Evolutionary conservation across 2,113 vertebrate species (phyloP).

Genomic region (Hippocampus mohnikei): DNA sequence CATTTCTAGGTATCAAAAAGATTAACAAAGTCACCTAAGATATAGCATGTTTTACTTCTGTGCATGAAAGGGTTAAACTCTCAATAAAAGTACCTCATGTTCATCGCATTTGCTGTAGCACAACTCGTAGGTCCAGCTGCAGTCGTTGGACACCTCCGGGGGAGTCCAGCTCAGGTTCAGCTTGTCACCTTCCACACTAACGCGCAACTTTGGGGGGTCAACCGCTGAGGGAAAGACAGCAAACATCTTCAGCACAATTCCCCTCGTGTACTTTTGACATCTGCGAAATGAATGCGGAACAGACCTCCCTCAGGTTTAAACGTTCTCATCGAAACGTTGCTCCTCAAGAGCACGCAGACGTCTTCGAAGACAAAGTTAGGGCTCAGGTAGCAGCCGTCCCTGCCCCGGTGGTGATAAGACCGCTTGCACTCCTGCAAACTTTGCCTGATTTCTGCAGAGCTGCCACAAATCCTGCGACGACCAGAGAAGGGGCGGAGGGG

Average conservation of each 20-base stretch:
- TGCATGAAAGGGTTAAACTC: too few species aligned
- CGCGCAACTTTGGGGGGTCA: conserved; percentile 1
- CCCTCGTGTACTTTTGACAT: not conserved
- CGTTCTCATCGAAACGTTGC: conserved; percentile 3
- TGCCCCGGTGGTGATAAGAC: not conserved
- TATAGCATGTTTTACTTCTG: not conserved
- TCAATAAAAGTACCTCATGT: conserved; percentile 7
- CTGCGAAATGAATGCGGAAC: not conserved
- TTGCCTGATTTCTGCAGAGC: fast-evolving
- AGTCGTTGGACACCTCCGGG: fast-evolving
- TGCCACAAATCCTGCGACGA: conserved; percentile 13
- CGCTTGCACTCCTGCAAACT: not conserved
- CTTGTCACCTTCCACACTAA: fast-evolving
- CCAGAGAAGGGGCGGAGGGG: not conserved
- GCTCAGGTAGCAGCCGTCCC: conserved; percentile 41
- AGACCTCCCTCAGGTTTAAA: conserved; percentile 33
- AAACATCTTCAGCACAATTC: not conserved
- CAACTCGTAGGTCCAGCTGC: not conserved
- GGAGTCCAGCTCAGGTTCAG: conserved; percentile 18
- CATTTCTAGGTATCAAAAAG: not conserved
- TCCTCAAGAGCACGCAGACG: conserved; percentile 5
- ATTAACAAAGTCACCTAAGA: not conserved
- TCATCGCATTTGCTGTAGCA: conserved; percentile 36
- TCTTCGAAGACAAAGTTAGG: fast-evolving
- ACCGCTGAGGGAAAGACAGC: conserved; percentile 17